Evolutionary conservation across 2,888 invertebrate genomes (phyloP).

Genomic region (Sympetrum striolatum): DNA sequence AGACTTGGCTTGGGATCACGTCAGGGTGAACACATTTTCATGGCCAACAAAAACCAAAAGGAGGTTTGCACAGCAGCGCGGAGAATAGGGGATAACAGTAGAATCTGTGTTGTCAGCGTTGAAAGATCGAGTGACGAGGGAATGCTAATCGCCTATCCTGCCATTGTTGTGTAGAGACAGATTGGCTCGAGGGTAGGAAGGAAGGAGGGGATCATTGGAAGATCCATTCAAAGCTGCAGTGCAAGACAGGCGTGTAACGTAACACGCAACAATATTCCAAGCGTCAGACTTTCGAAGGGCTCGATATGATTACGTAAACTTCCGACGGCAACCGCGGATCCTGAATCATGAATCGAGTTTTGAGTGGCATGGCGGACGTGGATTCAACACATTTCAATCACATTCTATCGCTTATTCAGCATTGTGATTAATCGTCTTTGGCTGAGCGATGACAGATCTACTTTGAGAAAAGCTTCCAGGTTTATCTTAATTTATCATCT

Average conservation of each 20-base stretch:
- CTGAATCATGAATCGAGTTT: background rate
- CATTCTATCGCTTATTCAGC: background rate
- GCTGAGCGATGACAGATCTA: background rate
- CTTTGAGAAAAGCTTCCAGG: too few species aligned
- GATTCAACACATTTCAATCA: background rate
- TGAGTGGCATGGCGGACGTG: background rate
- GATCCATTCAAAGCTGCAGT: background rate
- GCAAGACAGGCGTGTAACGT: background rate
- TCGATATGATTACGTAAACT: background rate
- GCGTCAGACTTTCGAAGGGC: background rate
- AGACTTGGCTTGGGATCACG: background rate
- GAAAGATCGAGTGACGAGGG: slow-evolving; percentile 9
- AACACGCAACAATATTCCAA: background rate
- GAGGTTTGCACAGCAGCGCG: background rate
- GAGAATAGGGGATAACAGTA: background rate
- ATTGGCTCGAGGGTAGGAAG: background rate
- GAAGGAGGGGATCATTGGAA: background rate
- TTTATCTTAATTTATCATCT: too few species aligned
- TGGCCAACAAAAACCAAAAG: background rate
- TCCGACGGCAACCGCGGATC: background rate
- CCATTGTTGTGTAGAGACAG: background rate
- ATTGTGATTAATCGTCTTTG: background rate
- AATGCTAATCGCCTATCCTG: background rate
- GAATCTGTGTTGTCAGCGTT: background rate
- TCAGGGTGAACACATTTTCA: background rate